Evolutionary conservation across 2,113 vertebrate genomes (phyloP).

Genomic region (Acinonyx jubatus): DNA sequence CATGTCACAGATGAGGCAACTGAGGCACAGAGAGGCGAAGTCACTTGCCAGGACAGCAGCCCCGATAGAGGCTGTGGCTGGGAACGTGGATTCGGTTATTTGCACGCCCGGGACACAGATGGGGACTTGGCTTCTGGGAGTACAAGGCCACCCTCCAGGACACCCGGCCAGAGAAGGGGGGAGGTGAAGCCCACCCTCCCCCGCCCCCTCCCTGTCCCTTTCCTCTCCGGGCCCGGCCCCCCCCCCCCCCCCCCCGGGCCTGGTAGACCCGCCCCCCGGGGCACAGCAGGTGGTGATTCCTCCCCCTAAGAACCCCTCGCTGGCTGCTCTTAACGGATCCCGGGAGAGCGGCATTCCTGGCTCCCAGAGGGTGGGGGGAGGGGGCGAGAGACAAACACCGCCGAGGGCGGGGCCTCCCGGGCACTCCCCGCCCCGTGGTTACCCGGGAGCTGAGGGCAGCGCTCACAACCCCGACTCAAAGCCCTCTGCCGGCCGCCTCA

Average conservation of each 20-base stretch:
- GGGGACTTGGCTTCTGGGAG: too few relatives aligned
- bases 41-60: background rate
- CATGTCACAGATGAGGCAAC: background rate
- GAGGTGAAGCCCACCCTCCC: background rate
- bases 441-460: background rate
- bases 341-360: background rate
- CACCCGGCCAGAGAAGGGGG: background rate
- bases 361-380: background rate
- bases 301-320: accelerated
- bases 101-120: accelerated
- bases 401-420: background rate
- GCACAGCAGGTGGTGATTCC: accelerated
- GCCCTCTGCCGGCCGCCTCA: background rate
- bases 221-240: background rate
- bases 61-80: accelerated
- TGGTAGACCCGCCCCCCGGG: too few relatives aligned
- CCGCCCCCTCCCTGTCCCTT: background rate
- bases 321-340: background rate
- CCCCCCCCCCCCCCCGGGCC: too few relatives aligned
- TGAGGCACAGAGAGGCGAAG: background rate
- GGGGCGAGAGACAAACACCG: background rate
- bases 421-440: background rate
- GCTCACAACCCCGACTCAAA: background rate
- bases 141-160: background rate
- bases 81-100: too few relatives aligned